Conservation (phyloP, 2,113 vertebrate genomes). For the Sebastes schlegelii region DNA sequence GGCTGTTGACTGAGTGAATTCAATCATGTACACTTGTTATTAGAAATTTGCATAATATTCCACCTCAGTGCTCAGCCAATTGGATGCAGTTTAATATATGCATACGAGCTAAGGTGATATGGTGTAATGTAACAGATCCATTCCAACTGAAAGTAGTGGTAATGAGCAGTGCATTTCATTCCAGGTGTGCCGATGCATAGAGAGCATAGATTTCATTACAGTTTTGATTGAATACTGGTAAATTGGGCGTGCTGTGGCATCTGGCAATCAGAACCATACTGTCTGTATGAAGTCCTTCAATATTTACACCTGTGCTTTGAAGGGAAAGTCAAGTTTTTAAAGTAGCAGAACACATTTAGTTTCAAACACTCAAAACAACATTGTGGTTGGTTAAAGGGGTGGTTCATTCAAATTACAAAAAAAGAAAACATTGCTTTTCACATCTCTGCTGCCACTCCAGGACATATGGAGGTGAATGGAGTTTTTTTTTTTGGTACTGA, state of each 20-base stretch:
- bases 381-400: background rate
- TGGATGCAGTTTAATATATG: slow-evolving; percentile 71
- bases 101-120: slow-evolving; percentile 51
- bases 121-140: slow-evolving; percentile 62
- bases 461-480: background rate
- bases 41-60: slow-evolving; percentile 80
- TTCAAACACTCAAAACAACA: slow-evolving; percentile 8
- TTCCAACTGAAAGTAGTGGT: slow-evolving; percentile 57
- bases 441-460: background rate
- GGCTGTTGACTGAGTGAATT: slow-evolving; percentile 72
- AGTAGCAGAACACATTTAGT: background rate
- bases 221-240: slow-evolving; percentile 58
- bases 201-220: slow-evolving; percentile 66
- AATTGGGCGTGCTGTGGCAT: slow-evolving; percentile 51
- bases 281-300: slow-evolving; percentile 23
- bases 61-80: slow-evolving; percentile 70
- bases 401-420: slow-evolving; percentile 14
- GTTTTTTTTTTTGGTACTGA: background rate
- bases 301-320: slow-evolving; percentile 36
- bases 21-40: slow-evolving; percentile 80
- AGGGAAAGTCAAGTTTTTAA: slow-evolving; percentile 13
- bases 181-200: slow-evolving; percentile 63
- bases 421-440: background rate
- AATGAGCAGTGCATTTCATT: slow-evolving; percentile 66
- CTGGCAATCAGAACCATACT: slow-evolving; percentile 48